Evolutionary conservation across 2,797 vertebrate species (phyloP).

Genomic region (Diceros bicornis): DNA sequence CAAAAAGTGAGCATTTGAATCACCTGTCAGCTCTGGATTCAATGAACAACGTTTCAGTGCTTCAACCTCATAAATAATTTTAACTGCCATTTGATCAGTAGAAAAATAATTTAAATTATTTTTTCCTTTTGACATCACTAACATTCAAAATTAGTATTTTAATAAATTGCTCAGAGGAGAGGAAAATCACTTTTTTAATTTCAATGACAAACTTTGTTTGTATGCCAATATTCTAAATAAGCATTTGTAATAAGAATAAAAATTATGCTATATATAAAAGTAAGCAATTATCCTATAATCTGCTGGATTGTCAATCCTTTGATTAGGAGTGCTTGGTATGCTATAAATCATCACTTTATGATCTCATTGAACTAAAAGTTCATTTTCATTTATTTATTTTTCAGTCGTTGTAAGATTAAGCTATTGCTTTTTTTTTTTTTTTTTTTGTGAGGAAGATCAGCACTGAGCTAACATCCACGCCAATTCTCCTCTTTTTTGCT

Average conservation of each 20-base stretch:
- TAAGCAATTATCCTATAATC: neutral
- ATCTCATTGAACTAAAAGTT: conserved; percentile 22
- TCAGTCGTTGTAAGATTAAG: neutral
- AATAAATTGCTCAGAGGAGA: neutral
- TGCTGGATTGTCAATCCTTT: neutral
- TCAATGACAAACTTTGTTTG: neutral
- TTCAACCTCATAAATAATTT: neutral
- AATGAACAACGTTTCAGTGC: conserved; percentile 12
- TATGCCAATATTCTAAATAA: neutral
- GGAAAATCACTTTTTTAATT: neutral
- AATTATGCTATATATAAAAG: neutral
- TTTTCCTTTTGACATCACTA: neutral
- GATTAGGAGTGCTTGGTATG: neutral
- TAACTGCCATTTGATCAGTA: conserved; percentile 64
- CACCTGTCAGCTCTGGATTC: neutral
- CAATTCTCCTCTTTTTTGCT: no score
- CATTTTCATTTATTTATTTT: conserved; percentile 21
- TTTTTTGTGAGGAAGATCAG: no score
- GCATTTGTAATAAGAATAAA: conserved; percentile 28
- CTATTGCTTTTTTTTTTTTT: neutral
- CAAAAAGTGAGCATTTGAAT: conserved; percentile 55
- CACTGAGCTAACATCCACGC: no score
- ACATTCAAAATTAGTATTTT: neutral
- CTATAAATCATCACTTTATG: neutral
- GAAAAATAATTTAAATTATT: conserved; percentile 52